These are phyloP conservation scores for Lepidurus apus DNA, from an alignment of 1,140 invertebrate genomes.

Conservation along the genomic window DNA sequence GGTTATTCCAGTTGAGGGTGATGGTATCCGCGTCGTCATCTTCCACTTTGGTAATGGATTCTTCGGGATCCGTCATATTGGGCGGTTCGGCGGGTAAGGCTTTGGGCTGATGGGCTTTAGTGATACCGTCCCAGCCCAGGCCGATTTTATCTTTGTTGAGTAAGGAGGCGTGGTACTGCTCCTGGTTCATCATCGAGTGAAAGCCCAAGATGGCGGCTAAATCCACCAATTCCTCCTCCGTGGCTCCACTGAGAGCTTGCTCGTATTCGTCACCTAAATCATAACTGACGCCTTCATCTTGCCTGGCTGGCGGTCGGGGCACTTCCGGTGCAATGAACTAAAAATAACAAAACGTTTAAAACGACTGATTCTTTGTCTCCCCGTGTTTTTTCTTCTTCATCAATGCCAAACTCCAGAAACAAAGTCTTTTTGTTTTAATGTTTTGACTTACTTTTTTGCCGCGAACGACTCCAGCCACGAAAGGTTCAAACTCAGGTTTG, in stretches of 20 bases:
- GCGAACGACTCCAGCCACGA: slow-evolving; percentile 75
- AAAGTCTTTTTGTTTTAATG: neutral
- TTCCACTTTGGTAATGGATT: slow-evolving; percentile 78
- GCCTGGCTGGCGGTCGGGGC: slow-evolving; percentile 58
- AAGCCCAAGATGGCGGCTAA: slow-evolving; percentile 97
- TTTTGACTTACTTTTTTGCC: slow-evolving; percentile 70
- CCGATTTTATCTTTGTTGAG: slow-evolving; percentile 73
- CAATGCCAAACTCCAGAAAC: neutral
- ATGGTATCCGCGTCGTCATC: slow-evolving; percentile 79
- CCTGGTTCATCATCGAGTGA: slow-evolving; percentile 99
- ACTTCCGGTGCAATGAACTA: slow-evolving; percentile 79
- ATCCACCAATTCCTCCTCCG: slow-evolving; percentile 98
- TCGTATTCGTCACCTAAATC: slow-evolving; percentile 95
- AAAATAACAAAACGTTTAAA: slow-evolving; percentile 19
- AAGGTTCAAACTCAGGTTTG: slow-evolving; percentile 91
- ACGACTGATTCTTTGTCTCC: too few species aligned
- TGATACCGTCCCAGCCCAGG: slow-evolving; percentile 85
- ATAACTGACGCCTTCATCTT: slow-evolving; percentile 85
- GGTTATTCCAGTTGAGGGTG: slow-evolving; percentile 95
- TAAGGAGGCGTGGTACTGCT: slow-evolving; percentile 95
- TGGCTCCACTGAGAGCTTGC: slow-evolving; percentile 77
- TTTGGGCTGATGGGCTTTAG: slow-evolving; percentile 88
- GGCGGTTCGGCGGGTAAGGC: slow-evolving; percentile 84
- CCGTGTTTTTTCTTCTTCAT: too few species aligned
- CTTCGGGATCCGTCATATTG: slow-evolving; percentile 87